phyloP scores from a whole-genome alignment of 2,797 vertebrate species.

The Brachymystax lenok region DNA sequence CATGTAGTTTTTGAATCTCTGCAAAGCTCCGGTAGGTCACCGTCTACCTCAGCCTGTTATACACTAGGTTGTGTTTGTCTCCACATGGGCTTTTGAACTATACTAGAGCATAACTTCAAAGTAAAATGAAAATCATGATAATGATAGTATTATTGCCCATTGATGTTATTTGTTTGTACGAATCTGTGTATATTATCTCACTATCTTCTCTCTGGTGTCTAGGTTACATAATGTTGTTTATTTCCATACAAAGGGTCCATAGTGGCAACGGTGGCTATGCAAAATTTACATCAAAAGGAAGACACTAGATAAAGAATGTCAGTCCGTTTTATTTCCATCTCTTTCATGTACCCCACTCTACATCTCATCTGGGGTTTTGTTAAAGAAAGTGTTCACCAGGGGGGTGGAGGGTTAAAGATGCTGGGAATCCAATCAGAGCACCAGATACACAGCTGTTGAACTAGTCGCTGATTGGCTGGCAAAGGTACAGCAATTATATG shows the following conservation, averaged over 20 bases:
- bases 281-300: background rate
- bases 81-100: conserved; percentile 17
- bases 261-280: background rate
- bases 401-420: background rate
- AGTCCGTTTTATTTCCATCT: background rate
- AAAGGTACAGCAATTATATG: background rate
- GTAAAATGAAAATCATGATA: background rate
- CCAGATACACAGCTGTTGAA: background rate
- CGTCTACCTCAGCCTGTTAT: background rate
- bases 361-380: background rate
- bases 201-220: background rate
- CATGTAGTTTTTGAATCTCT: conserved; percentile 6
- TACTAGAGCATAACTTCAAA: conserved; percentile 13
- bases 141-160: conserved; percentile 1
- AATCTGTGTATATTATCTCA: background rate
- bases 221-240: background rate
- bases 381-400: background rate
- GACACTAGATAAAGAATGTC: background rate
- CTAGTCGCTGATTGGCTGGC: background rate
- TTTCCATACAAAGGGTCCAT: background rate
- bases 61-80: background rate
- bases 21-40: conserved; percentile 17
- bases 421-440: background rate
- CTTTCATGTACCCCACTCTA: background rate
- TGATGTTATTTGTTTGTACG: background rate